Evolutionary conservation across 2,797 vertebrate species (phyloP), one percentile per base, ranked within the genome.

Genomic region (Sandelia bainsii): DNA sequence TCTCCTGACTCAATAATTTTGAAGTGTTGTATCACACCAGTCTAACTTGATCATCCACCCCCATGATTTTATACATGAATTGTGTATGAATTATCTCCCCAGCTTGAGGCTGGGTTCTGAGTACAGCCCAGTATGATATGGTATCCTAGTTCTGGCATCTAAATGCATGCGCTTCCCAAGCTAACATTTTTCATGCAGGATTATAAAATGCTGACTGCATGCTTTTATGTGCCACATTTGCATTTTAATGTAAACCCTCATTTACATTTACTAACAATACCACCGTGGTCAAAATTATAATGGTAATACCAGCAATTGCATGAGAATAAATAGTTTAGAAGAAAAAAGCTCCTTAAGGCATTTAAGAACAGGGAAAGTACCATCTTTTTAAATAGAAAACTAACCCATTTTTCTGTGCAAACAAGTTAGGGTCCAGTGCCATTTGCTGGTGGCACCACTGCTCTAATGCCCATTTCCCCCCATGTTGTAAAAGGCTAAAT

Each of bases 191-290:
- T 91, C 86, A 90, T 82, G 71, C 80, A 62, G 59, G 90, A 89
- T 88, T 89, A 81, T 72, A 87, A 89, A 88, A 86, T 62, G 86
- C 91, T 90, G 87, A 91, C 84, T 79, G 58, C 42, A 54, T 69
- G 72, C 40, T 83, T 86, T 89, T 62, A 66, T 61, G 5, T 49
- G 39, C 78, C 62, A 52, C 57, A 92, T 92, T 90, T 89, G 86
- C 86, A 90, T 87, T 88, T 91, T 88, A 83, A 86, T 89, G 80
- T 82, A 82, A 86, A 72, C 60, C 60, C 68, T 54, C 50, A 90
- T 91, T 92, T 91, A 83, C 88, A 91, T 91, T 81, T 82, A 77
- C 77, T 85, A 88, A 89, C 84, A 86, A 92, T 87, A 76, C 81
- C 39, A 61, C 72, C 58, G 79, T 86, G 84, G 81, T 84, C 80